A percentile compares a stretch with the other conserved stretches of the same genome.
Conservation (phyloP, 2,888 invertebrate species). For the Andrena bicolor region DNA sequence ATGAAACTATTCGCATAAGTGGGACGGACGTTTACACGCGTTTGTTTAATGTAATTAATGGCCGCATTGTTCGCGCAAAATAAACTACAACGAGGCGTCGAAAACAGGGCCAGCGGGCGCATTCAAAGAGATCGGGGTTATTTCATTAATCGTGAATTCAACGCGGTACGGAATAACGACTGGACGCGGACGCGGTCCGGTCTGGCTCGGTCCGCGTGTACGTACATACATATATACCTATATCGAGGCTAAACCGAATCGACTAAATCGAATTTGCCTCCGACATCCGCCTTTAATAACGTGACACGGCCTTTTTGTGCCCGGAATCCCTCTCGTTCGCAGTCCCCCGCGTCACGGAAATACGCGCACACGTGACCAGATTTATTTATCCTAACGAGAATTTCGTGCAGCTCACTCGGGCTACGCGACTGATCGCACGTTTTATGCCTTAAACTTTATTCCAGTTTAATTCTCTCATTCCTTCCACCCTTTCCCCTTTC, state of each 20-base stretch:
- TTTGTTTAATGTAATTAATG: constrained; percentile 67
- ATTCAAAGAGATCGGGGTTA: constrained; percentile 59
- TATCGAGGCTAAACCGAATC: constrained; percentile 15
- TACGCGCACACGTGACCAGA: constrained; percentile 48
- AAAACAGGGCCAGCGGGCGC: constrained; percentile 15
- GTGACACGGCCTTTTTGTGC: constrained; percentile 9
- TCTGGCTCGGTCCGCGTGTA: background rate
- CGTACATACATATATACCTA: background rate
- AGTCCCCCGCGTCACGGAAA: background rate
- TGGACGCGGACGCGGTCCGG: background rate
- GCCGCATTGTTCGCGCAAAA: constrained; percentile 52
- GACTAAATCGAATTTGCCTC: constrained; percentile 55
- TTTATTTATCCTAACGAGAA: constrained; percentile 51
- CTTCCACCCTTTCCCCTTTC: background rate
- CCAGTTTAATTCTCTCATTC: constrained; percentile 6
- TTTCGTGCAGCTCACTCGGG: constrained; percentile 17
- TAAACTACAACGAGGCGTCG: constrained; percentile 48
- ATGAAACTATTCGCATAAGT: constrained; percentile 61
- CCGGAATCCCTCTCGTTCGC: constrained; percentile 8
- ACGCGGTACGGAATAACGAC: constrained; percentile 19
- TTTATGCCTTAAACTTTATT: constrained; percentile 16
- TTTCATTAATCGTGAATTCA: constrained; percentile 65
- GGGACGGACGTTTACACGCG: constrained; percentile 47
- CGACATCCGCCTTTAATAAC: constrained; percentile 50
- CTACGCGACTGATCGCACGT: constrained; percentile 44